Percentiles rank a stretch among this genome's conserved stretches.
These are phyloP conservation scores for Pyrrhosoma nymphula DNA, from an alignment of 2,888 invertebrate genomes.

Conservation along the genomic window DNA sequence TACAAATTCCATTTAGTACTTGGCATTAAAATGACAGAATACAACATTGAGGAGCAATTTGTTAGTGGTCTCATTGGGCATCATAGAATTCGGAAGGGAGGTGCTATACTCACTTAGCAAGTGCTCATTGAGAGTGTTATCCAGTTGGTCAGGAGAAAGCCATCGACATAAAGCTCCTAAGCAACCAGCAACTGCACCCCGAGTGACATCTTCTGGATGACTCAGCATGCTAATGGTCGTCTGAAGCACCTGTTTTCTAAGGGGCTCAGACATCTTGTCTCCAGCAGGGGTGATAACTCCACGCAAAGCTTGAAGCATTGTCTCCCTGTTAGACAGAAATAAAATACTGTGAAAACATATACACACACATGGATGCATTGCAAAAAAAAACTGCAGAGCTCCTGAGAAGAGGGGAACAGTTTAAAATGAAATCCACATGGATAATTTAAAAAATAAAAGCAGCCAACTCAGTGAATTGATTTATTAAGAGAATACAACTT, in stretches of 20 bases:
- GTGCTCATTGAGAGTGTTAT: slow-evolving; percentile 86
- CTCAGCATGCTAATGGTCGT: slow-evolving; percentile 85
- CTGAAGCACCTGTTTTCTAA: slow-evolving; percentile 86
- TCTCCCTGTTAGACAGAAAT: slow-evolving; percentile 83
- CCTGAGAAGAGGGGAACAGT: too few relatives aligned
- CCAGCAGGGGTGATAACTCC: slow-evolving; percentile 92
- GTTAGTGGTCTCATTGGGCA: too few relatives aligned
- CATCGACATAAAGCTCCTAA: slow-evolving; percentile 91
- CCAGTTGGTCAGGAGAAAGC: slow-evolving; percentile 86
- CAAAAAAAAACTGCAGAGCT: too few relatives aligned
- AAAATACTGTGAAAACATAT: not conserved
- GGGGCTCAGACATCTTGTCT: slow-evolving; percentile 91
- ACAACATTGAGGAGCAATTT: too few relatives aligned
- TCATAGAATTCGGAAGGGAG: too few relatives aligned
- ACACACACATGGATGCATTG: too few relatives aligned
- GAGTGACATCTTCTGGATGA: slow-evolving; percentile 89
- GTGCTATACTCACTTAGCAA: slow-evolving; percentile 82
- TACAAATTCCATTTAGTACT: too few relatives aligned
- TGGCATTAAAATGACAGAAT: too few relatives aligned
- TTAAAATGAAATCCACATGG: too few relatives aligned
- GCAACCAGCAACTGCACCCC: slow-evolving; percentile 92
- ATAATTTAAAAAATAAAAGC: too few relatives aligned
- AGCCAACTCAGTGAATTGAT: too few relatives aligned
- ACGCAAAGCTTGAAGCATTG: slow-evolving; percentile 94
- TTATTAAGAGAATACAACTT: too few relatives aligned